Evolutionary conservation across 1,140 invertebrate species (phyloP), one percentile per base, ranked within the genome.

Genomic region (Trichoplusia ni): DNA sequence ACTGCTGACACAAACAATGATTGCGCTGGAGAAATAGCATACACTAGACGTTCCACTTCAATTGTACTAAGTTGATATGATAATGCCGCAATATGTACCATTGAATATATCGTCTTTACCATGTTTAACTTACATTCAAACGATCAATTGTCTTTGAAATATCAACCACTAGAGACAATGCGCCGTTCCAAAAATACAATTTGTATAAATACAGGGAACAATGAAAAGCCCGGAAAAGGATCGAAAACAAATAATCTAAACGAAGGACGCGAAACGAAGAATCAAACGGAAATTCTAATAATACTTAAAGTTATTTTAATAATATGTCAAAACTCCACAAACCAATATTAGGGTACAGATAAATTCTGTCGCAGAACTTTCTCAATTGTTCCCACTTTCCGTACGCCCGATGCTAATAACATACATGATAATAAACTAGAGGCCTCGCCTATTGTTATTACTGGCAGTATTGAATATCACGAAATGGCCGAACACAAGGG

Each of bases 381-480:
- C 38, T 44, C 25, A 31, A 56, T 54, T 54, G 49, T 47, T 47
- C 59, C 47, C 35, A 56, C 27, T 69, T 61, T 60, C 42, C 13
- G 56, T 35, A 23, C 27, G 19, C 58, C 27, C 59, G 27, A 67
- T 62, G 69, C 64, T 69, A 75, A 72, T 70, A 69, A 67, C 67
- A 69, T 69, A 70, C 64, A 59, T 63, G 64, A 70, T 73, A 70
- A 67, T 70, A 73, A 73, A 73, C 60, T 59, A 59, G 23, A 56
- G 61, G 66, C 44, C 64, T 59, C 14, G 40, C 44, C 64, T 46
- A 51, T 47, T 75, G 65, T 78, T 78, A 73, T 77, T 77, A 56
- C 67, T 58, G 54, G 19, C 27, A 31, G 64, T 73, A 78, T 73
- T 71, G 71, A 70, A 73, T 75, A 67, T 73, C 70, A 63, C 71